Base-by-base conservation (phyloP, 1,140 invertebrate genomes). In the Brachionus paranguensis region DNA sequence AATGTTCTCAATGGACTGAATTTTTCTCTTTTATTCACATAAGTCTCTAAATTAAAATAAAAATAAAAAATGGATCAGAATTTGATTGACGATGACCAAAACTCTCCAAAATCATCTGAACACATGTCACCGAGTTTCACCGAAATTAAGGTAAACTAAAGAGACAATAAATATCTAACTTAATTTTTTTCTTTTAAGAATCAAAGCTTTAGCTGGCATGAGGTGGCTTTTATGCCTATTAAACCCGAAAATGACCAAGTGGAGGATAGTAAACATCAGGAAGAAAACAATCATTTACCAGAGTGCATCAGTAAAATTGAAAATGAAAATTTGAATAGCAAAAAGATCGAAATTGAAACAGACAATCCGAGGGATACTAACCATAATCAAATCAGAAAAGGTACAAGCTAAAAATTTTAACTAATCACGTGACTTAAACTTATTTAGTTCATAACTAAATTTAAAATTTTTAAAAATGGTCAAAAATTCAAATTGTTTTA, bases 391-490 rank as follows among this genome's bases (percentile, higher is more conserved):
- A 10, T 7, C 17, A 60, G 17, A 20, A 60, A 20, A 24, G 53
- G 53, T 60, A 68, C 65, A 33, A 24, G 14, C 17, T 68, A n/a
- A 12, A 29, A 68, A 29, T n/a, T 33, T 68, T 37, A 24, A 68
- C 1, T 33, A 17, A 41, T 68, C 65, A 68, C 33, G 65, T 68
- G 65, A 68, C 33, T 68, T 37, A n/a, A 41, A 37, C 5, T 68
- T 68, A 33, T 68, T 33, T 68, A 29, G 14, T 68, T 68, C 33
- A 68, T n/a, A 68, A 68, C 29, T 68, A 37, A 33, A 33, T 14
- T 33, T 14, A 68, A 68, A 14, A 68, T 37, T 68, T 33, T 68
- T 68, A 68, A 68, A 68, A 68, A 68, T 68, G 65, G 65, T 68
- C 65, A 68, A 68, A 68, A 68, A 41, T 68, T 68, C 33, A 33